phyloP scores from a whole-genome alignment of 2,888 invertebrate genomes.

The Apoda limacodes region DNA sequence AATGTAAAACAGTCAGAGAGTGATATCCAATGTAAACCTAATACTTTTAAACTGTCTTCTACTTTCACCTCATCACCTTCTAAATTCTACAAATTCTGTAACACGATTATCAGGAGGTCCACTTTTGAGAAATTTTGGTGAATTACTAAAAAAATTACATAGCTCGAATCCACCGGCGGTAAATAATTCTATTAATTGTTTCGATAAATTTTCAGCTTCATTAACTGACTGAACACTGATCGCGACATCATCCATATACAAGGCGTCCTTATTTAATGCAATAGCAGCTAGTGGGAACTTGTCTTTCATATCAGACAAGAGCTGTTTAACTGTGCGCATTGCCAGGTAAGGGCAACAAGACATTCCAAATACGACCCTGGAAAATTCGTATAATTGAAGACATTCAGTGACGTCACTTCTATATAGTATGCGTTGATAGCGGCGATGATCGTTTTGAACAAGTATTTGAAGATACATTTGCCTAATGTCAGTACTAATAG shows the following conservation, averaged over 20 bases:
- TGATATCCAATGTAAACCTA: constrained; percentile 6
- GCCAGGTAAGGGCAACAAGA: constrained; percentile 5
- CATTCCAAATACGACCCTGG: constrained; percentile 3
- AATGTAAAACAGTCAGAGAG: constrained; percentile 5
- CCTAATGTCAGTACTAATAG: constrained; percentile 1
- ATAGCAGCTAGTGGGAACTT: too few relatives aligned
- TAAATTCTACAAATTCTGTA: background rate
- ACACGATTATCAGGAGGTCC: constrained; percentile 1
- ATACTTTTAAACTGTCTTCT: constrained; percentile 7
- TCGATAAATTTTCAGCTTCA: too few relatives aligned
- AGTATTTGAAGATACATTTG: constrained; percentile 4
- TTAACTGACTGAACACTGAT: too few relatives aligned
- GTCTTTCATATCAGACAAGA: too few relatives aligned
- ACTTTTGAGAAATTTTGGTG: constrained; percentile 1
- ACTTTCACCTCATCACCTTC: too few relatives aligned
- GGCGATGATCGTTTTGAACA: background rate
- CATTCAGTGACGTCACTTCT: background rate
- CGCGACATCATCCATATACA: too few relatives aligned
- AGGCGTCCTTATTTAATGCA: too few relatives aligned
- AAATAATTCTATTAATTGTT: too few relatives aligned
- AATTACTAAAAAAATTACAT: constrained; percentile 4
- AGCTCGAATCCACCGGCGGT: too few relatives aligned
- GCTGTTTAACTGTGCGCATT: too few relatives aligned
- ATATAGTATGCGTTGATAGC: constrained; percentile 2
- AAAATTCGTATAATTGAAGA: constrained; percentile 2